Base-by-base conservation (phyloP, 2,797 vertebrate genomes). In the Melanotaenia parkinsoni region DNA sequence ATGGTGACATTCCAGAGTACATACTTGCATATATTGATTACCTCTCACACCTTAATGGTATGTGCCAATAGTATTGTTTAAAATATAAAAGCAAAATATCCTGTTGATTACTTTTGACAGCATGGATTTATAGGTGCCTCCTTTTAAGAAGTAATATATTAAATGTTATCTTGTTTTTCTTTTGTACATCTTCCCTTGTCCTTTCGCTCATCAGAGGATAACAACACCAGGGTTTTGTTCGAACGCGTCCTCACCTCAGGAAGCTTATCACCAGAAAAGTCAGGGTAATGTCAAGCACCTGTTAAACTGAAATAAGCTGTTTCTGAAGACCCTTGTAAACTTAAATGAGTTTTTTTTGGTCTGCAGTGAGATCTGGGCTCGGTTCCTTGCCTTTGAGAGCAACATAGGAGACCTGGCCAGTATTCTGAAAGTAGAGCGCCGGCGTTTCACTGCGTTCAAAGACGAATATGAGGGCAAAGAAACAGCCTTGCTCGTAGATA, bases 11-110 rank as follows among this genome's bases (percentile, higher is more conserved):
- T 94, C 98, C 98, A 84, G 98, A 99, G 92, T 99, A 99, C 78
- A 98, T 99, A 63, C 93, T 99, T 82, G 98, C 98, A 0, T 99
- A 99, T 87, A 99, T 99, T 20, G 98, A 99, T 93, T 99, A 99
- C 91, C 97, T 99, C 87, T 99, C 98, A 78, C 98, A 99, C 72
- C 96, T 99, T 69, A 99, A 99, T 72, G 98, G 79, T 81, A 66
- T 16, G 79, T 62, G 62, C 18, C 16, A 43, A 14, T 14, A 16
- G 38, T 5, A 7, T 57, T 30, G 6, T 30, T 6, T 26, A 37
- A 18, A 5, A 13, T 1, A 11, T 47, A 58, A 7, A 26, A 24
- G 8, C 24, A 26, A 18, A 9, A 20, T 5, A 3, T 57, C 62
- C 20, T 56, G 12, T 22, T 38, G 8, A 18, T 53, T 7, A 12